phyloP scores from a whole-genome alignment of 2,113 vertebrate species.

The Lates calcarifer region DNA sequence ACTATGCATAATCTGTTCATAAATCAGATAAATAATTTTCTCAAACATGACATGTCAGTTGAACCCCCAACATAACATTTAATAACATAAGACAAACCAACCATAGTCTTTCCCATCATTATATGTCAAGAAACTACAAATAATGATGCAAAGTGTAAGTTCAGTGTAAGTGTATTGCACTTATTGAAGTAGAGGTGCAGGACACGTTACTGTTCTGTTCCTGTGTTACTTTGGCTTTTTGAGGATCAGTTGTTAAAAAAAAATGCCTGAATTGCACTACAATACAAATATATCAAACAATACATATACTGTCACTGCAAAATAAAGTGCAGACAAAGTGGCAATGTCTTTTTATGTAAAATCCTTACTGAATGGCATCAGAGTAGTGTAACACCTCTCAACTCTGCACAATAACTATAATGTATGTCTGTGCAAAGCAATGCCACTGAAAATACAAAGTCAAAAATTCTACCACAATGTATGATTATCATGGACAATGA shows the following conservation, averaged over 20 bases:
- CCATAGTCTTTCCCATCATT: conserved; percentile 14
- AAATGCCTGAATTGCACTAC: conserved; percentile 32
- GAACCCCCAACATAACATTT: conserved; percentile 37
- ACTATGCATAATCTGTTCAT: background rate
- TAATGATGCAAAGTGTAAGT: conserved; percentile 16
- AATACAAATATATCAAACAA: conserved; percentile 55
- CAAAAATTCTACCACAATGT: conserved; percentile 43
- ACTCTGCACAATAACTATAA: conserved; percentile 9
- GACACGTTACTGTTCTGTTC: conserved; percentile 48
- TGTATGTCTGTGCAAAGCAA: conserved; percentile 1
- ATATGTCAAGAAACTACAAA: conserved; percentile 21
- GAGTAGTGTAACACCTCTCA: background rate
- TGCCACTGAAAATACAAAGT: conserved; percentile 29
- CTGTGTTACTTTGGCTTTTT: conserved; percentile 78
- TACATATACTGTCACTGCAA: conserved; percentile 53
- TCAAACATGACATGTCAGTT: conserved; percentile 38
- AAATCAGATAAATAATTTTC: conserved; percentile 11
- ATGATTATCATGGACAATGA: conserved; percentile 57
- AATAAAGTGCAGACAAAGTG: conserved; percentile 73
- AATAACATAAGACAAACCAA: conserved; percentile 8
- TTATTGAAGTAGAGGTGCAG: conserved; percentile 65
- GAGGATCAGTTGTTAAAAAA: conserved; percentile 48
- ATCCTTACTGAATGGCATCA: conserved; percentile 42
- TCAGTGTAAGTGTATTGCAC: conserved; percentile 69
- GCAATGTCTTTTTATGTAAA: conserved; percentile 42